Percentiles rank a stretch among this genome's conserved stretches.
Evolutionary conservation across 2,888 invertebrate genomes (phyloP).

Genomic region (Eudasyphora cyanicolor): DNA sequence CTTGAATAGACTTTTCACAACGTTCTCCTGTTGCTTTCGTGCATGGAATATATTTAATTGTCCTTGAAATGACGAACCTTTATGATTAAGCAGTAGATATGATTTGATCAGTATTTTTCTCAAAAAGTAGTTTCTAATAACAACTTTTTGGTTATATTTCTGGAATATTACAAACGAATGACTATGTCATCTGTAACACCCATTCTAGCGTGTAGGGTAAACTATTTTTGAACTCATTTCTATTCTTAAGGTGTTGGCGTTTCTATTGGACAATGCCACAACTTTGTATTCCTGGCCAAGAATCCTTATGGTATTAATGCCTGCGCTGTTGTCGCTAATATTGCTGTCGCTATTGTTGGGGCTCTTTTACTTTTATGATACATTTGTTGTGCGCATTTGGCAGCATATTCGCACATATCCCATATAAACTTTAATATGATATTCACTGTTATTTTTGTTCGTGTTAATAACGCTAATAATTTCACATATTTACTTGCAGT

Average conservation of each 20-base stretch:
- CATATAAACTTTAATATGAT: constrained; percentile 16
- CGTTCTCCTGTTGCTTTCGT: too few relatives aligned
- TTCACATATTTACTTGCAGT: constrained; percentile 42
- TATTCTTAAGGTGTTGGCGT: constrained; percentile 14
- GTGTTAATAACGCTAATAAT: constrained; percentile 62
- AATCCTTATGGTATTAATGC: background rate
- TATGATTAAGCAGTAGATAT: too few relatives aligned
- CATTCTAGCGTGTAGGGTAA: background rate
- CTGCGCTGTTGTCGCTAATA: background rate
- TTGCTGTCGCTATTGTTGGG: background rate
- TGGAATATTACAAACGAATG: too few relatives aligned
- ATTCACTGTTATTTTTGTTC: background rate
- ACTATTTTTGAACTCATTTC: background rate
- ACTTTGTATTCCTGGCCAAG: background rate
- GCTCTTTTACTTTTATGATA: constrained; percentile 22
- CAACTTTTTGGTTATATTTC: too few relatives aligned
- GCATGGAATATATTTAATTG: too few relatives aligned
- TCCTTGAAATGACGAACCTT: too few relatives aligned
- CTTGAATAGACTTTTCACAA: too few relatives aligned
- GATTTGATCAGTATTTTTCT: too few relatives aligned
- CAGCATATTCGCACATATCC: constrained; percentile 25
- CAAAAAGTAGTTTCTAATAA: too few relatives aligned
- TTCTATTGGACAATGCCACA: constrained; percentile 2
- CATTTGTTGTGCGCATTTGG: constrained; percentile 6
- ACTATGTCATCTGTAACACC: too few relatives aligned